phyloP scores from a whole-genome alignment of 2,113 vertebrate genomes.

The Megalops atlanticus region DNA sequence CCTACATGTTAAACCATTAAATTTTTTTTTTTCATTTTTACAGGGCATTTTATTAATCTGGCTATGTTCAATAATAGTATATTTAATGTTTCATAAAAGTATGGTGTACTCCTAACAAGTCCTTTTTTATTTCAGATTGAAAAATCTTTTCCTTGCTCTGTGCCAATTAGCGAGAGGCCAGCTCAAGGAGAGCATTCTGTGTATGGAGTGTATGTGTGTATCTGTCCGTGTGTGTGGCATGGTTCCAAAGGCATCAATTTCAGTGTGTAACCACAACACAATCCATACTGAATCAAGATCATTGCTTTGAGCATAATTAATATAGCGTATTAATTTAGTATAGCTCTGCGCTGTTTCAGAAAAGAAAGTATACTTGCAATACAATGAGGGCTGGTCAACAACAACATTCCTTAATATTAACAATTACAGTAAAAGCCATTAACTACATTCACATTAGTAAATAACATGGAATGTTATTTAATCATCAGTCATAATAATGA shows the following conservation, averaged over 20 bases:
- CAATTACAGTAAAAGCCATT: background rate
- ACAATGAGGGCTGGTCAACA: background rate
- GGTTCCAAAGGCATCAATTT: background rate
- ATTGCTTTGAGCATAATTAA: background rate
- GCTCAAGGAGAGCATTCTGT: background rate
- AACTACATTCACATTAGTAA: too few relatives aligned
- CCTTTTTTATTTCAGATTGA: background rate
- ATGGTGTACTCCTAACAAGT: background rate
- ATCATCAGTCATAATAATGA: background rate
- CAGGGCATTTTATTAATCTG: background rate
- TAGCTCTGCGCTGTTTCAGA: background rate
- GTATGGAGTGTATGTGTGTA: background rate
- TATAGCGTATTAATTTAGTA: too few relatives aligned
- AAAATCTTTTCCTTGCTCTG: background rate
- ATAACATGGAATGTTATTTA: too few relatives aligned
- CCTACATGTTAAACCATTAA: background rate
- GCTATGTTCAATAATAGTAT: background rate
- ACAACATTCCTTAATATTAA: too few relatives aligned
- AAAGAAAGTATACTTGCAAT: background rate
- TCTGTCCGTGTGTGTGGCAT: background rate
- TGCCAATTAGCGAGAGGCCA: conserved; percentile 3
- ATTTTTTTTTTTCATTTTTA: background rate
- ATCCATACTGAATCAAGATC: too few relatives aligned
- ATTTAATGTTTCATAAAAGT: conserved; percentile 2
- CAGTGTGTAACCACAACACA: background rate